Evolutionary conservation across 2,113 vertebrate genomes (phyloP), one percentile per base, ranked within the genome.

Genomic region (Chaenogobius annularis): DNA sequence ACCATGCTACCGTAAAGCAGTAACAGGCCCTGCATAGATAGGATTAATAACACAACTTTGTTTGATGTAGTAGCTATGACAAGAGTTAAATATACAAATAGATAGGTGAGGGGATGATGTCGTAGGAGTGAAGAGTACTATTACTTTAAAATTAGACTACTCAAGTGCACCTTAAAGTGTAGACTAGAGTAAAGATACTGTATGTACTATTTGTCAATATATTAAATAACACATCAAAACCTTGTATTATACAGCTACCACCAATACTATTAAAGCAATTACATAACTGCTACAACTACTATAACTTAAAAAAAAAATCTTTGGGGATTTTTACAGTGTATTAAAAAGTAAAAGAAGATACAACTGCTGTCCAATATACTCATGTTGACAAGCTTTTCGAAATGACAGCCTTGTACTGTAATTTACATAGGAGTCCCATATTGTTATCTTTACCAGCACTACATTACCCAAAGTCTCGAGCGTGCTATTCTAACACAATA

Each of bases 401-500:
- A 56, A 74, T 64, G 50, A 59, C 75, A 72, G 68, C 50, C 54
- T 65, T 64, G 59, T 77, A 85, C 77, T 68, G 70, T 86, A 85
- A 84, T 87, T 82, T 80, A 88, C 78, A 83, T 82, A 40, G 61
- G 67, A 82, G 76, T 69, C 81, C 56, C 84, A 85, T 74, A 77
- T 78, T 87, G 87, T 90, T 90, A 79, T 90, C 80, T 85, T 79
- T 86, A 81, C 80, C 62, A 91, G 91, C 87, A 90, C 84, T 84
- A 87, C 91, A 93, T 93, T 91, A 92, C 81, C 79, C 83, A 81
- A 35, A 88, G 87, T 92, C 92, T 93, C 93, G 35, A 82, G 90
- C 77, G 89, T 90, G 90, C 92, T 87, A 87, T 93, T 91, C 86
- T 74, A 88, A 89, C 72, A 80, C 86, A 86, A 88, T 89, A 89